Evolutionary conservation across 2,797 vertebrate species (phyloP).

Genomic region (Botia almorhae): DNA sequence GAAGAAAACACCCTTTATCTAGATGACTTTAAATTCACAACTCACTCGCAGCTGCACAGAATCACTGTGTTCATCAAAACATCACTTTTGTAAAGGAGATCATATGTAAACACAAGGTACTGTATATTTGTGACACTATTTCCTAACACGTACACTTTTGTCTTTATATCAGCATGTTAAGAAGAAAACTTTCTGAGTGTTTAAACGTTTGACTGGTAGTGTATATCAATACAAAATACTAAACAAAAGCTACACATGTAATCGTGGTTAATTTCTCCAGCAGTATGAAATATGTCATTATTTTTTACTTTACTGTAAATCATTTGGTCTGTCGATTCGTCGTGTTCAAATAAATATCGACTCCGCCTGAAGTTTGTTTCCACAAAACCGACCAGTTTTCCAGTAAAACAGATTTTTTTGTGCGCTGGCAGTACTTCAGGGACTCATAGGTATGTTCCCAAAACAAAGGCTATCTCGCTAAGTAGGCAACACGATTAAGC

Average conservation of each 20-base stretch:
- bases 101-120: too few species aligned
- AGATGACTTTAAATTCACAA: too few species aligned
- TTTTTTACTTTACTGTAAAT: not conserved
- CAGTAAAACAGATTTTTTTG: slow-evolving; percentile 4
- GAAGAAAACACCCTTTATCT: not conserved
- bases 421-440: not conserved
- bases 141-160: too few species aligned
- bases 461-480: not conserved
- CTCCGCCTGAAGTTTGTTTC: not conserved
- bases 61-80: too few species aligned
- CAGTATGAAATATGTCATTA: not conserved
- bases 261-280: not conserved
- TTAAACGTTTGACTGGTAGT: not conserved
- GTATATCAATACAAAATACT: not conserved
- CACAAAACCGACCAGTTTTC: not conserved
- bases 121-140: too few species aligned
- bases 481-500: not conserved
- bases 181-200: not conserved
- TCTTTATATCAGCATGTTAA: too few species aligned
- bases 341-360: not conserved
- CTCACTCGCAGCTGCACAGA: too few species aligned
- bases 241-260: not conserved
- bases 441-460: not conserved
- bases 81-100: too few species aligned
- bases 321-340: not conserved